Evolutionary conservation across 2,797 vertebrate genomes (phyloP), one percentile per base, ranked within the genome.

Genomic region (Scarus forsteni): DNA sequence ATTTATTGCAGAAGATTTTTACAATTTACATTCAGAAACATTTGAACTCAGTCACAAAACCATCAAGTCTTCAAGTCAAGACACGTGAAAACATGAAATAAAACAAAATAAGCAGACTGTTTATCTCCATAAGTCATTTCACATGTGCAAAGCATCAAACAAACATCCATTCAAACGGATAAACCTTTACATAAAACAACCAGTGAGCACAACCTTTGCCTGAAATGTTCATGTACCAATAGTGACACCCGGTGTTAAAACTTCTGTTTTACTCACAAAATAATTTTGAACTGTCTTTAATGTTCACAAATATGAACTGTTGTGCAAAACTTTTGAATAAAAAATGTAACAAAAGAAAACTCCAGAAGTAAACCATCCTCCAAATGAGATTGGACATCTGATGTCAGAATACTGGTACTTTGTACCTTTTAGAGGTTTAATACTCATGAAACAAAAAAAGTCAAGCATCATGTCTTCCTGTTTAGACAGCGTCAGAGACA

Each of bases 1-100:
- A 55, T 65, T 60, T 76, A 70, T 18, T 76, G 16, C 15, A 56
- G 5, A 10, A 38, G 1, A 1, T 16, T 27, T 27, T 27, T 65
- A 59, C 27, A 8, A 36, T 18, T 60, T 12, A 40, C 48, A 19
- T 18, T 6, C 43, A 49, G n/a, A 18, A 9, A 48, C 45, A 48
- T 48, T 3, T 48, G 15, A 18, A 8, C 10, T 43, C 9, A 43
- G 42, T 43, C 42, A 43, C 12, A 43, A 43, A 43, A 5, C 8
- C 45, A 27, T 27, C 27, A 27, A 4, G 27, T 27, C 27, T 27
- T 27, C 27, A 27, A 27, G 27, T 27, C 4, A 18, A 48, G n/a
- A 48, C n/a, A 48, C 7, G 2, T 7, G 4, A 27, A 7, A 14
- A 48, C 10, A 48, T 16, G 45, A 16, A 3, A 8, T 5, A 48